Evolutionary conservation across 2,797 vertebrate species (phyloP), one percentile per base, ranked within the genome.

Genomic region (Eutrigla gurnardus): DNA sequence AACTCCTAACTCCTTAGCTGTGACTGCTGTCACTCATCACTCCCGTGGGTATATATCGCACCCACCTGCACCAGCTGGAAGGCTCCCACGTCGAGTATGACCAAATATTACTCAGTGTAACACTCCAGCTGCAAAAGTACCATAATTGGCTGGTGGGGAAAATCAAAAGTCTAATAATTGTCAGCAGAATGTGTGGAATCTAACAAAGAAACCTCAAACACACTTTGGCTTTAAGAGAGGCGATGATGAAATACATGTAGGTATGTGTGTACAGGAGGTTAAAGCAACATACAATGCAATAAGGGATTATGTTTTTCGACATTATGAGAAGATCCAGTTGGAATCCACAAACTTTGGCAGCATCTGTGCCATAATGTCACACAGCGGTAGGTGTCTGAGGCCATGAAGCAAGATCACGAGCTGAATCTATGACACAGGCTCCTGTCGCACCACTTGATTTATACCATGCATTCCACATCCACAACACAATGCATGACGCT

Each of bases 401-500:
- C 49, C 39, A 2, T 6, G 57, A 5, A 33, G 55, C 39, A 14
- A 50, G 47, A 65, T 32, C 14, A 39, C 45, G 47, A 53, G 58
- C 82, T 65, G 35, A 68, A 71, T 6, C 39, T 47, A 81, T 61
- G 69, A 75, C 55, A 65, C 50, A n/a, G 9, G 18, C 57, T 73
- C n/a, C 65, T 15, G 40, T 11, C 58, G 65, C 64, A 33, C 62
- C 80, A 63, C 60, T 62, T 66, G 62, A 80, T 59, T 88, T 46
- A 53, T 66, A 77, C 74, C 61, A 72, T 68, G 67, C 68, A 80
- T 79, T 83, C 75, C 65, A 75, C 82, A 84, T 78, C 77, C 76
- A 67, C 76, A 73, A 80, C 57, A 85, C 84, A 84, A 82, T 78
- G 57, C 11, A 0, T 65, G 73, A 84, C 77, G 76, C 81, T 89